phyloP scores from a whole-genome alignment of 2,888 invertebrate genomes.

The Saturnia japonica region DNA sequence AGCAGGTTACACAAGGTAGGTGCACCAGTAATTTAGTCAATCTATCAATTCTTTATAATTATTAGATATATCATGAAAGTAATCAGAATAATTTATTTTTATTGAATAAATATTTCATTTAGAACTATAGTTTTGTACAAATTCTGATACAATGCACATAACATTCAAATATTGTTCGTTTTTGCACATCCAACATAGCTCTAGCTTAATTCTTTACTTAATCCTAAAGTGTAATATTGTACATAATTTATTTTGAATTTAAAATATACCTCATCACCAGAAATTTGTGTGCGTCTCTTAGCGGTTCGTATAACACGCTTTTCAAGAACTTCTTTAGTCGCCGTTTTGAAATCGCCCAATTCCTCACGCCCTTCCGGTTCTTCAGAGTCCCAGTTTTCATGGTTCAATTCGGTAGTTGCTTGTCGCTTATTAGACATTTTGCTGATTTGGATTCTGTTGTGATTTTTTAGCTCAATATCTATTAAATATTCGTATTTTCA shows the following conservation, averaged over 20 bases:
- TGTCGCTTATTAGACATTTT: conserved; percentile 88
- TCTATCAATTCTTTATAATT: not conserved
- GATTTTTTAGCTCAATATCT: not conserved
- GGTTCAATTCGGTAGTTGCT: conserved; percentile 89
- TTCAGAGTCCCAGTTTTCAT: conserved; percentile 93
- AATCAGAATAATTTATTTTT: too few relatives aligned
- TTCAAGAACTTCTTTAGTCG: conserved; percentile 86
- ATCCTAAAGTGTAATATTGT: not conserved
- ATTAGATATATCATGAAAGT: not conserved
- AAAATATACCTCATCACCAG: conserved; percentile 50
- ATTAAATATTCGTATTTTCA: not conserved
- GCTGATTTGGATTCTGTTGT: conserved; percentile 9
- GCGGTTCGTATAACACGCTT: conserved; percentile 91
- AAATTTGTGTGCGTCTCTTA: conserved; percentile 79
- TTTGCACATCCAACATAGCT: not conserved
- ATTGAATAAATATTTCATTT: too few relatives aligned
- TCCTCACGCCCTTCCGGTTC: conserved; percentile 86
- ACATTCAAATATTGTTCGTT: not conserved
- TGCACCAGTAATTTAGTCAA: too few relatives aligned
- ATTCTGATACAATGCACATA: not conserved
- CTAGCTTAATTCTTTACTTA: not conserved
- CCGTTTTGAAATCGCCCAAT: conserved; percentile 86
- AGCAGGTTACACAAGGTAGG: too few relatives aligned
- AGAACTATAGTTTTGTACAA: too few relatives aligned
- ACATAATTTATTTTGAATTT: not conserved